These are phyloP conservation scores for Drosophila tanythrix DNA, from an alignment of 2,888 invertebrate species.

Conservation along the genomic window DNA sequence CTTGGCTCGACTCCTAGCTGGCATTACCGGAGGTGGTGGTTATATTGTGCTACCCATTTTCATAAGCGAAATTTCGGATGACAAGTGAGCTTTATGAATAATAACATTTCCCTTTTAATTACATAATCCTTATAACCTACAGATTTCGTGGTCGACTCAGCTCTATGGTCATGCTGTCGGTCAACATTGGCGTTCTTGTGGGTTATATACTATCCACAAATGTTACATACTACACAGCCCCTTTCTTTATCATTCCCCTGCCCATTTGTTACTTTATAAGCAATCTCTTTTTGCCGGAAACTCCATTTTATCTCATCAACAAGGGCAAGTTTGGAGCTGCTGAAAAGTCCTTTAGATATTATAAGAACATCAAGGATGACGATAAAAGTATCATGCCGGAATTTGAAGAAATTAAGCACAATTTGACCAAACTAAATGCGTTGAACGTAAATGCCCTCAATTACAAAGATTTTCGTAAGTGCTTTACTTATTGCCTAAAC, in stretches of 20 bases:
- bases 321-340: conserved; percentile 58
- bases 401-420: conserved; percentile 49
- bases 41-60: conserved; percentile 82
- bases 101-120: not conserved
- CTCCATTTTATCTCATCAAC: conserved; percentile 71
- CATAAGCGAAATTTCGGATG: conserved; percentile 83
- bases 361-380: conserved; percentile 55
- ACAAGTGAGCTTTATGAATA: conserved; percentile 64
- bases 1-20: conserved; percentile 77
- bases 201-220: conserved; percentile 68
- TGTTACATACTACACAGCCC: conserved; percentile 58
- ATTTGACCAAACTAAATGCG: conserved; percentile 47
- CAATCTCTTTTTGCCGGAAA: conserved; percentile 71
- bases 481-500: not conserved
- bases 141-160: conserved; percentile 82
- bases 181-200: conserved; percentile 65
- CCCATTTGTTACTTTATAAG: conserved; percentile 64
- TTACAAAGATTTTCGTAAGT: conserved; percentile 80
- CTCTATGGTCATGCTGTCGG: conserved; percentile 72
- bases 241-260: conserved; percentile 57
- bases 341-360: conserved; percentile 70
- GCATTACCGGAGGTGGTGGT: conserved; percentile 82
- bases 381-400: conserved; percentile 57
- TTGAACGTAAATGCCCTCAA: conserved; percentile 35
- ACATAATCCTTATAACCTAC: not conserved